phyloP scores from a whole-genome alignment of 2,113 vertebrate genomes.

The Anolis sagrei region DNA sequence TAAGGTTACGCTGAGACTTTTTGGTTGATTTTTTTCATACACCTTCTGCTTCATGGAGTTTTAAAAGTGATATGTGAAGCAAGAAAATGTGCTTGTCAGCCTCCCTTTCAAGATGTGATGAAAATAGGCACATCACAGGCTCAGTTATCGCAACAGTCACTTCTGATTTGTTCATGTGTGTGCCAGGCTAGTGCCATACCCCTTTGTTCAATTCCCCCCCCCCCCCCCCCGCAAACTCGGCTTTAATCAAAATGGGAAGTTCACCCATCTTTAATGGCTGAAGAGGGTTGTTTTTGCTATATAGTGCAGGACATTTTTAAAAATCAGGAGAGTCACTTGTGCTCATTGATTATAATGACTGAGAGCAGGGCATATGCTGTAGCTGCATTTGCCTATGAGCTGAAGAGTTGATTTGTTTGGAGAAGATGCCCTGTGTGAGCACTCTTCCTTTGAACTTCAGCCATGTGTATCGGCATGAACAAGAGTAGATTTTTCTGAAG shows the following conservation, averaged over 20 bases:
- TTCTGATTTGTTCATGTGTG: constrained; percentile 71
- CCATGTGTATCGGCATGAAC: constrained; percentile 27
- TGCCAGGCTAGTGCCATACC: constrained; percentile 47
- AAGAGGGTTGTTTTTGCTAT: constrained; percentile 65
- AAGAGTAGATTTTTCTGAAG: constrained; percentile 59
- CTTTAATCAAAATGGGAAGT: constrained; percentile 71
- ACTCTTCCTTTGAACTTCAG: constrained; percentile 44
- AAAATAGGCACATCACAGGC: constrained; percentile 74
- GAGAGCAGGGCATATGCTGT: constrained; percentile 55
- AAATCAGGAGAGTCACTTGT: constrained; percentile 51
- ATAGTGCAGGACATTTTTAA: constrained; percentile 42
- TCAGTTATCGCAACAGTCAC: constrained; percentile 63
- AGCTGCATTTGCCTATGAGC: constrained; percentile 52
- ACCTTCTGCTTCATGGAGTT: constrained; percentile 50
- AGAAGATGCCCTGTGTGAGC: constrained; percentile 6
- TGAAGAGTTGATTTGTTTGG: constrained; percentile 47
- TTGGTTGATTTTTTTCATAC: constrained; percentile 51
- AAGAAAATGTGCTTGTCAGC: constrained; percentile 61
- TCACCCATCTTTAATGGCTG: constrained; percentile 47
- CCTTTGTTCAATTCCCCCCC: constrained; percentile 32
- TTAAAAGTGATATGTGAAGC: constrained; percentile 48
- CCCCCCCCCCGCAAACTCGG: too few species aligned
- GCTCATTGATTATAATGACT: constrained; percentile 29
- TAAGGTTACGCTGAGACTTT: constrained; percentile 43
- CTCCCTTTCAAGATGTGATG: constrained; percentile 61